A percentile compares a stretch with the other conserved stretches of the same genome.
Evolutionary conservation across 2,888 invertebrate species (phyloP).

Genomic region (Andrena flavipes): DNA sequence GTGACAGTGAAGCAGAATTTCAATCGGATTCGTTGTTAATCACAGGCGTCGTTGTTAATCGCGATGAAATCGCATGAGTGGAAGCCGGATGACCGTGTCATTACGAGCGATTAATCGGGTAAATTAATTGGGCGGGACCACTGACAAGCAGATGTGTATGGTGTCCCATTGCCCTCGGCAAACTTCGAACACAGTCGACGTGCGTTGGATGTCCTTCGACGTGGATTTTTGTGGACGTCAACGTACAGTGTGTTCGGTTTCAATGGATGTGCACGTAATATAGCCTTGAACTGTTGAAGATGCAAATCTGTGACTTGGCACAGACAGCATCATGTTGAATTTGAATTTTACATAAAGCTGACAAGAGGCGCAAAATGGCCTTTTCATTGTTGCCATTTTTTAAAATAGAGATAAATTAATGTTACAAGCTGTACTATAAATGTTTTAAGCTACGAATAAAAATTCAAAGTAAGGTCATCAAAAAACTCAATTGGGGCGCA

Average conservation of each 20-base stretch:
- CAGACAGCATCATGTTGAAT: too few relatives aligned
- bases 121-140: slow-evolving; percentile 64
- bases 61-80: slow-evolving; percentile 42
- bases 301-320: background rate
- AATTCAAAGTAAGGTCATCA: too few relatives aligned
- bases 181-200: slow-evolving; percentile 1
- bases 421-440: too few relatives aligned
- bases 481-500: too few relatives aligned
- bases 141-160: slow-evolving; percentile 78
- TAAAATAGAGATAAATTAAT: too few relatives aligned
- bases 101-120: slow-evolving; percentile 46
- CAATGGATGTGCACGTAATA: background rate
- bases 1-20: slow-evolving; percentile 54
- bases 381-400: too few relatives aligned
- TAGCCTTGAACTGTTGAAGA: background rate
- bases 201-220: too few relatives aligned
- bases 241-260: background rate
- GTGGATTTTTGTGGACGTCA: slow-evolving; percentile 5
- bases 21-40: slow-evolving; percentile 48
- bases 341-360: too few relatives aligned
- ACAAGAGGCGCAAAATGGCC: too few relatives aligned
- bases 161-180: background rate
- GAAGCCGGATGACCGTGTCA: slow-evolving; percentile 54
- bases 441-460: too few relatives aligned
- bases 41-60: slow-evolving; percentile 66